Percentiles rank a stretch among this genome's conserved stretches.
phyloP scores from a whole-genome alignment of 2,888 invertebrate genomes.

The Caenorhabditis auriculariae region DNA sequence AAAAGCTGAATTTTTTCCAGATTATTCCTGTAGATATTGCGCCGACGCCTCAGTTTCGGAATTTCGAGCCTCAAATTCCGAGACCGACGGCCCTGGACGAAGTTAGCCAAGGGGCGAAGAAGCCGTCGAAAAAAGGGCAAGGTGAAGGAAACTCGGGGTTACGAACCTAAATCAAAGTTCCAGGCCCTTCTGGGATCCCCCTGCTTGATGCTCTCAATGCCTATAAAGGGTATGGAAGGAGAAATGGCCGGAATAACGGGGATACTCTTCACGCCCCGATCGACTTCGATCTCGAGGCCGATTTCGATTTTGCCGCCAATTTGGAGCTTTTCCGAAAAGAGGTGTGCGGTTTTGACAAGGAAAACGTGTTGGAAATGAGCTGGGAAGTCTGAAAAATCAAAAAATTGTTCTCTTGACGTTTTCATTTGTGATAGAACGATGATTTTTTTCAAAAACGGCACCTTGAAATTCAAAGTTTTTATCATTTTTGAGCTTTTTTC shows the following conservation, averaged over 20 bases:
- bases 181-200: slow-evolving; percentile 52
- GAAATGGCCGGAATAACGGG: slow-evolving; percentile 5
- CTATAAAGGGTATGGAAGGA: slow-evolving; percentile 33
- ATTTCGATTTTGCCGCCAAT: slow-evolving; percentile 58
- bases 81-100: slow-evolving; percentile 5
- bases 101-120: too few relatives aligned
- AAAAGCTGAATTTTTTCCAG: too few relatives aligned
- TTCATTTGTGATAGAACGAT: too few relatives aligned
- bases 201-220: slow-evolving; percentile 32
- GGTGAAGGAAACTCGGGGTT: neutral
- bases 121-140: too few relatives aligned
- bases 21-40: slow-evolving; percentile 23
- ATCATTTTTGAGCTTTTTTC: too few relatives aligned
- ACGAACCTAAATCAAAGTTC: neutral
- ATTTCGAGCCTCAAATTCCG: slow-evolving; percentile 35
- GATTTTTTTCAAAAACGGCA: too few relatives aligned
- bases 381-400: too few relatives aligned
- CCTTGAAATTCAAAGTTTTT: too few relatives aligned
- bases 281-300: slow-evolving; percentile 41
- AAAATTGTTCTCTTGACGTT: too few relatives aligned
- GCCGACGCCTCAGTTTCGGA: slow-evolving; percentile 29
- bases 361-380: too few relatives aligned
- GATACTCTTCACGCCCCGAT: slow-evolving; percentile 40
- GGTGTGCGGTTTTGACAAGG: slow-evolving; percentile 7
- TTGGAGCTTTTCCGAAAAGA: slow-evolving; percentile 48